Evolutionary conservation across 2,888 invertebrate genomes (phyloP).

Genomic region (Phengaris alcon): DNA sequence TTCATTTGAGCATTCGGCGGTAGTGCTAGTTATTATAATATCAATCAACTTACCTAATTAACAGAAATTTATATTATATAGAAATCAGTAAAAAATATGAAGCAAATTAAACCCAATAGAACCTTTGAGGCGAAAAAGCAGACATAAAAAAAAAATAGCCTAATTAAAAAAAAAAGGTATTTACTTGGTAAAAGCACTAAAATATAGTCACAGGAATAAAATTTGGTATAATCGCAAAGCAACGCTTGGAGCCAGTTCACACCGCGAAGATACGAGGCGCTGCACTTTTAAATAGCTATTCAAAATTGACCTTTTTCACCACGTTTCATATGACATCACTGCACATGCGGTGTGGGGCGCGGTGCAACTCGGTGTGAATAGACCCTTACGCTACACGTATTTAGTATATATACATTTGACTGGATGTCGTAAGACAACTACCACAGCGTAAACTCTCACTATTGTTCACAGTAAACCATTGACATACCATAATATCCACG

Average conservation of each 20-base stretch:
- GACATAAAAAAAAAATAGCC: background rate
- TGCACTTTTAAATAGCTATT: no score
- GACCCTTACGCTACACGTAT: conserved; percentile 48
- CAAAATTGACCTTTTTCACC: no score
- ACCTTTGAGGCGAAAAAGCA: conserved; percentile 5
- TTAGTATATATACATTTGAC: conserved; percentile 68
- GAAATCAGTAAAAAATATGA: background rate
- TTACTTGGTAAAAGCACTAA: conserved; percentile 17
- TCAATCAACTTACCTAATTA: background rate
- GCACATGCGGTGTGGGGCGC: no score
- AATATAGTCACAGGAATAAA: conserved; percentile 63
- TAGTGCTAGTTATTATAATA: no score
- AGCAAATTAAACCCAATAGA: background rate
- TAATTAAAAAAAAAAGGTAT: background rate
- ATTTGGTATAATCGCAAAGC: conserved; percentile 61
- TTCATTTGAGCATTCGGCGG: no score
- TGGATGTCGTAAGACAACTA: conserved; percentile 68
- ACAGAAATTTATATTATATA: background rate
- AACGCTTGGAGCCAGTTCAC: conserved; percentile 32
- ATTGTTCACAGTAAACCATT: conserved; percentile 33
- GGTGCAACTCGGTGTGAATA: no score
- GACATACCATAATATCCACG: conserved; percentile 27
- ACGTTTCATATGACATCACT: no score
- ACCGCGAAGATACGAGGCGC: no score
- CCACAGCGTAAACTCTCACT: conserved; percentile 46